phyloP scores from a whole-genome alignment of 2,113 vertebrate species.

The Oxyura jamaicensis region DNA sequence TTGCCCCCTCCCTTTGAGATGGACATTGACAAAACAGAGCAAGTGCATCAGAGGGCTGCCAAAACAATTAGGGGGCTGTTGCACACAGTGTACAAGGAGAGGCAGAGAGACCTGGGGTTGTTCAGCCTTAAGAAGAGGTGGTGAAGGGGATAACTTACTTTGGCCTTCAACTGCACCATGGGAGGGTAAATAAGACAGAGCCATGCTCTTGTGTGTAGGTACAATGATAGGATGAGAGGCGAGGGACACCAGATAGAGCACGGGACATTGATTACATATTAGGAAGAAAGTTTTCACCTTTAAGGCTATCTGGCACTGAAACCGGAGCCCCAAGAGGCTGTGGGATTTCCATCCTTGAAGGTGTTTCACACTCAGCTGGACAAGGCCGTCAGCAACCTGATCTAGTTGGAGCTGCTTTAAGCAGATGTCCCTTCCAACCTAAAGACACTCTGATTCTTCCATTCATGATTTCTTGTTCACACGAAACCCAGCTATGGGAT shows the following conservation, averaged over 20 bases:
- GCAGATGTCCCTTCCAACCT: not conserved
- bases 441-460: not conserved
- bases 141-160: not conserved
- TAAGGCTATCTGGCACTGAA: not conserved
- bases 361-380: not conserved
- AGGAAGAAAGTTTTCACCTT: not conserved
- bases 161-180: not conserved
- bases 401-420: not conserved
- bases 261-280: not conserved
- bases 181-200: not conserved
- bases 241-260: not conserved
- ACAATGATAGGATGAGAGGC: not conserved
- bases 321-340: not conserved
- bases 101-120: not conserved
- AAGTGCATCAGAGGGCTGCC: not conserved
- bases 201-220: not conserved
- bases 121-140: not conserved
- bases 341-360: not conserved
- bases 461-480: not conserved
- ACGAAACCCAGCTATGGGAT: not conserved
- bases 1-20: accelerated
- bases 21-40: not conserved
- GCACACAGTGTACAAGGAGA: not conserved
- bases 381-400: not conserved
- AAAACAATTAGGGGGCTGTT: not conserved